Evolutionary conservation across 2,888 invertebrate genomes (phyloP), one percentile per base, ranked within the genome.

Genomic region (Watsonalla binaria): DNA sequence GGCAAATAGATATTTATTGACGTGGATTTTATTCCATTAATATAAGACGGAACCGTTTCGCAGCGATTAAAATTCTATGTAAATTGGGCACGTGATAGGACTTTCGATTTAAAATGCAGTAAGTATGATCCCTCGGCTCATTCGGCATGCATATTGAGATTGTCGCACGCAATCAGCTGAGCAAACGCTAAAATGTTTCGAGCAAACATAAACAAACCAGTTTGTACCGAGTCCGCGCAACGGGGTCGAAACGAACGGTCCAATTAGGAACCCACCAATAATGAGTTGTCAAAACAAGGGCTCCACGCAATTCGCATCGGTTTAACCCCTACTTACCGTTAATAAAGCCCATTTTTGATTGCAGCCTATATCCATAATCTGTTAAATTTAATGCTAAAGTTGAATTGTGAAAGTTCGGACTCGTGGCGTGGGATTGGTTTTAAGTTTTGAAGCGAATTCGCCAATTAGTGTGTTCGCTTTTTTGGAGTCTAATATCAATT

Each of bases 221-320:
- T 76, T 72, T 71, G 75, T 68, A 74, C 74, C 75, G 79, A 79
- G 80, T 76, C 71, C 66, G 65, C 69, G 67, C 70, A 78, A 79
- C 64, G 66, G 62, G 72, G 58, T 61, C 72, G 66, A 74, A 80
- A 79, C 79, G 77, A 76, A 78, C 78, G 74, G 75, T 70, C 84
- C 87, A 89, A 84, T 88, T 89, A 88, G 82, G 81, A 80, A 76
- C 72, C 77, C 73, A 77, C 81, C 82, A 80, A 85, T 89, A 89
- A 89, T 89, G 84, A 86, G 80, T 89, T 90, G 84, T 88, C 86
- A 88, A 89, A 89, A 90, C 87, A 90, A 83, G 81, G 80, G 80
- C 67, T 76, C 67, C 64, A 61, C 60, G 64, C 42, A 42, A 11
- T 11, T 11, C 11, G 11, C 60, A 57, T 73, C 63, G 67, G 65